These are phyloP conservation scores for Cryptosula pallasiana DNA, from an alignment of 2,888 invertebrate species.

Conservation along the genomic window DNA sequence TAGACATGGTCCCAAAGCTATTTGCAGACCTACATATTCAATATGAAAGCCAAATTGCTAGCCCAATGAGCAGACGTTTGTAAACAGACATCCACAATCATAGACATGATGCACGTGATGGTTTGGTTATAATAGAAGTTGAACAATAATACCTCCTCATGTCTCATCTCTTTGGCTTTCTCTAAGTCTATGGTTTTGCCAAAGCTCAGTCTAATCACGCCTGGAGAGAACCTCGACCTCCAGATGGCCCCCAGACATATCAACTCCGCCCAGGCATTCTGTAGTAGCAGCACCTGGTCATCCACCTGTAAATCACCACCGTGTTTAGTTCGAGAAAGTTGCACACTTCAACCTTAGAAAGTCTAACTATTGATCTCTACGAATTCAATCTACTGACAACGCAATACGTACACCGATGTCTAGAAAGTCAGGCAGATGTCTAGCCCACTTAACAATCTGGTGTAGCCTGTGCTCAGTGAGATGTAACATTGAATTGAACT, in stretches of 20 bases:
- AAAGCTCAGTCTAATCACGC: neutral
- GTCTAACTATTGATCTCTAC: too few relatives aligned
- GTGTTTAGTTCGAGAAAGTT: too few relatives aligned
- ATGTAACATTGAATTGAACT: slow-evolving; percentile 42
- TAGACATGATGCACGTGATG: too few relatives aligned
- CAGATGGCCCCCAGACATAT: slow-evolving; percentile 58
- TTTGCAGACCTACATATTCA: too few relatives aligned
- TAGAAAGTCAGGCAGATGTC: slow-evolving; percentile 90
- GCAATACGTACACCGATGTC: slow-evolving; percentile 85
- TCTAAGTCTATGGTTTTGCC: slow-evolving; percentile 22
- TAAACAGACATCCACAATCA: too few relatives aligned
- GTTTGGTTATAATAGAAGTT: too few relatives aligned
- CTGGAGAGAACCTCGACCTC: slow-evolving; percentile 60
- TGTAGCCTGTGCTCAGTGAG: slow-evolving; percentile 86
- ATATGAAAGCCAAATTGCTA: too few relatives aligned
- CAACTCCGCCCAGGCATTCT: slow-evolving; percentile 86
- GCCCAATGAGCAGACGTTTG: too few relatives aligned
- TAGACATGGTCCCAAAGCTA: too few relatives aligned
- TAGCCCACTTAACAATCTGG: slow-evolving; percentile 97
- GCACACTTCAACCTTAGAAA: too few relatives aligned
- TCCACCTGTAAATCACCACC: slow-evolving; percentile 85
- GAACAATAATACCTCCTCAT: slow-evolving; percentile 26
- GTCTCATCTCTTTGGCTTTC: slow-evolving; percentile 22
- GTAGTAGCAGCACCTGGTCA: slow-evolving; percentile 91
- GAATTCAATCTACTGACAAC: too few relatives aligned